Evolutionary conservation across 1,140 invertebrate species (phyloP), one percentile per base, ranked within the genome.

Genomic region (Tyrophagus putrescentiae): DNA sequence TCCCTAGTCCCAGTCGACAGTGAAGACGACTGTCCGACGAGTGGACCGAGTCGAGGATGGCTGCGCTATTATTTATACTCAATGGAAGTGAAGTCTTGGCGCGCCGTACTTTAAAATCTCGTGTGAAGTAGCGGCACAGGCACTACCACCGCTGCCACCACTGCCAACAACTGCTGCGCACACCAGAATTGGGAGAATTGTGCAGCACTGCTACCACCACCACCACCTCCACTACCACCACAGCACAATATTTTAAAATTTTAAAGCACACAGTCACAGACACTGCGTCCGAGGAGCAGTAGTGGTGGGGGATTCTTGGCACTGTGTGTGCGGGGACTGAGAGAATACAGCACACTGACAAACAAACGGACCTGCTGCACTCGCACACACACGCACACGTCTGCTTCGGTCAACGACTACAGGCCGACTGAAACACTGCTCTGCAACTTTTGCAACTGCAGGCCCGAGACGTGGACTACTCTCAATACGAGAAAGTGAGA

Each of bases 391-490:
- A 13, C 21, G 23, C 21, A 18, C 18, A 29, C 18, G 45, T 48
- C 45, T 48, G 45, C 31, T 29, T 48, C 45, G 7, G 45, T 21
- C 45, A 48, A 48, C 45, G 45, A 48, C 45, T 48, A 48, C 45
- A 48, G 45, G 45, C 45, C 45, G 21, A 48, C 45, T 48, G 45
- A 48, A 21, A n/a, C n/a, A n/a, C n/a, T n/a, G n/a, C n/a, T n/a
- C n/a, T n/a, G n/a, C n/a, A n/a, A n/a, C n/a, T n/a, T n/a, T n/a
- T n/a, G n/a, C n/a, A n/a, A n/a, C n/a, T n/a, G n/a, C n/a, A n/a
- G n/a, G n/a, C n/a, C n/a, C n/a, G n/a, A n/a, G n/a, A n/a, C n/a
- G n/a, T n/a, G n/a, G n/a, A n/a, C n/a, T n/a, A n/a, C n/a, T n/a
- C n/a, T n/a, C n/a, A n/a, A n/a, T n/a, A n/a, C 18, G 45, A 18